Conservation (phyloP, 2,113 vertebrate genomes). For the Oenanthe melanoleuca region DNA sequence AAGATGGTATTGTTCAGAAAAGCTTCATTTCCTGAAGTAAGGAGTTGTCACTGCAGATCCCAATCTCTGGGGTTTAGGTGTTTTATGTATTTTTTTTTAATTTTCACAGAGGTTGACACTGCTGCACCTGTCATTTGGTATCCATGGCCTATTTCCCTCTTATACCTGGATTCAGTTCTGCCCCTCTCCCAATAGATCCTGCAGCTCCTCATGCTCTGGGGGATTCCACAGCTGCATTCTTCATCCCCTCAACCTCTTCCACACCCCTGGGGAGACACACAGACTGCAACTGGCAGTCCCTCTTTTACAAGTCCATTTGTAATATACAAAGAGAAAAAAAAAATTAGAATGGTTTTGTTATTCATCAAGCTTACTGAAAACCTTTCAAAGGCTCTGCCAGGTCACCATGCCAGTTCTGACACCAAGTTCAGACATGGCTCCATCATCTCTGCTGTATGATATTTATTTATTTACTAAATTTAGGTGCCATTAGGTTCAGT, state of each 20-base stretch:
- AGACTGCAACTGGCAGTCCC: accelerated
- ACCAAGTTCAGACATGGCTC: neutral
- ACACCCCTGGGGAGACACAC: neutral
- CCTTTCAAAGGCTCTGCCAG: neutral
- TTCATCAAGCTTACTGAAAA: neutral
- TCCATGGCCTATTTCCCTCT: neutral
- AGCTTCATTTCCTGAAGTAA: slow-evolving; percentile 54
- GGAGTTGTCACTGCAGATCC: neutral
- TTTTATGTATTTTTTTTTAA: neutral
- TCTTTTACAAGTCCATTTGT: neutral
- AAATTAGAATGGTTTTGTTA: neutral
- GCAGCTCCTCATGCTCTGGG: neutral
- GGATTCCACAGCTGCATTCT: neutral
- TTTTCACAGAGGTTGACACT: neutral
- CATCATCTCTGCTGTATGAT: neutral
- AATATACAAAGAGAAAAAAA: neutral
- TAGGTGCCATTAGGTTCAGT: neutral
- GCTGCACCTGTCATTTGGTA: neutral
- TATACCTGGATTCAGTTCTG: neutral
- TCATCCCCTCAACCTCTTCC: neutral
- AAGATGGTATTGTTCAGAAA: slow-evolving; percentile 54
- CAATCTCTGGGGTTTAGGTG: neutral
- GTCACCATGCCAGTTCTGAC: neutral
- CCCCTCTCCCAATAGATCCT: neutral
- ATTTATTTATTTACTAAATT: neutral